Conservation (phyloP, 2,113 vertebrate genomes). For the Alectura lathami region DNA sequence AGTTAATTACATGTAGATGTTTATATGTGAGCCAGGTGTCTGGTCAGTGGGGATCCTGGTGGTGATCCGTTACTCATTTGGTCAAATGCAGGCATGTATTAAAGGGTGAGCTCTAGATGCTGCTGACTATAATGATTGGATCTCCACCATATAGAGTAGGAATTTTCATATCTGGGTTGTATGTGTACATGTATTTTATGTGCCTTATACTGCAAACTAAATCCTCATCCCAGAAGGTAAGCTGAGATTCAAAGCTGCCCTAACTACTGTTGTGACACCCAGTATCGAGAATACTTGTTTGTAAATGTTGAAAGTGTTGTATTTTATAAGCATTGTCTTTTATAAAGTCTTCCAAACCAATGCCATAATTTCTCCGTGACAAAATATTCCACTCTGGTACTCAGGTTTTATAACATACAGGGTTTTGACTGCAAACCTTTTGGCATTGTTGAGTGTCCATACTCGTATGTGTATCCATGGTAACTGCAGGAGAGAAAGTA, state of each 20-base stretch:
- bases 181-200: neutral
- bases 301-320: too few relatives aligned
- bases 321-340: too few relatives aligned
- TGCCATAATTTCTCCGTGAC: neutral
- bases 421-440: slow-evolving; percentile 18
- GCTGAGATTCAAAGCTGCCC: neutral
- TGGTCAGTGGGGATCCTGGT: neutral
- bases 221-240: neutral
- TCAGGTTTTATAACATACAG: neutral
- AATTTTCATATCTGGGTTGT: neutral
- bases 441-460: slow-evolving; percentile 14
- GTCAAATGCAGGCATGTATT: neutral
- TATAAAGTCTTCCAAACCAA: neutral
- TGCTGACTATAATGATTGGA: neutral
- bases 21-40: neutral
- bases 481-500: slow-evolving; percentile 26
- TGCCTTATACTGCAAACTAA: neutral
- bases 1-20: neutral
- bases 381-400: neutral
- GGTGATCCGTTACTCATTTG: neutral
- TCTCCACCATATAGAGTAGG: neutral
- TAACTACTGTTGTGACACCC: neutral
- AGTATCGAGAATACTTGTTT: neutral
- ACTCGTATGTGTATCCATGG: slow-evolving; percentile 39
- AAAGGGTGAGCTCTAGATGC: neutral